Percentiles rank a stretch among this genome's conserved stretches.
Evolutionary conservation across 2,888 invertebrate genomes (phyloP).

Genomic region (Lasioglossum marginatum): DNA sequence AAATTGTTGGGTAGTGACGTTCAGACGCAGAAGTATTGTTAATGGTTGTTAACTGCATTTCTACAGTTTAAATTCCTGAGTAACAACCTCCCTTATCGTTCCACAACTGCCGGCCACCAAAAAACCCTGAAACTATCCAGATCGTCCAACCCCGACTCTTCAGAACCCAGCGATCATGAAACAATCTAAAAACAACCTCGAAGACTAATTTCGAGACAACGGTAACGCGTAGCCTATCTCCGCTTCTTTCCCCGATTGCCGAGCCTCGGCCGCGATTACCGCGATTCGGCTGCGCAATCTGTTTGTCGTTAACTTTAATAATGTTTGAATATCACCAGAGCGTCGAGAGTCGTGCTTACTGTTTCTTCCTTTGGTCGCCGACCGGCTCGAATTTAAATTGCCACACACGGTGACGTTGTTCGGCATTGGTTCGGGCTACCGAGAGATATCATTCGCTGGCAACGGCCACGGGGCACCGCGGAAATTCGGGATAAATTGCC

Average conservation of each 20-base stretch:
- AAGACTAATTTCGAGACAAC: slow-evolving; percentile 3
- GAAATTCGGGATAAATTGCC: slow-evolving; percentile 74
- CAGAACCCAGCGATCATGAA: background rate
- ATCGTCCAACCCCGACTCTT: background rate
- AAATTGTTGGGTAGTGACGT: background rate
- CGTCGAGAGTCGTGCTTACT: background rate
- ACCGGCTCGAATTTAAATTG: slow-evolving; percentile 48
- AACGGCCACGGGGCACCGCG: slow-evolving; percentile 48
- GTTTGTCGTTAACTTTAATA: slow-evolving; percentile 39
- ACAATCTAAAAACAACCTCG: background rate
- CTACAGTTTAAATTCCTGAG: no score
- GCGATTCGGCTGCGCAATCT: slow-evolving; percentile 39
- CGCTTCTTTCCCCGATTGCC: background rate
- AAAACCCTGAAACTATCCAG: background rate
- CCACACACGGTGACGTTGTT: slow-evolving; percentile 11
- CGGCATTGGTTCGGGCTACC: background rate
- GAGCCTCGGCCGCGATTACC: background rate
- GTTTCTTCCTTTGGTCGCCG: slow-evolving; percentile 34
- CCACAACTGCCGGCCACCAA: background rate
- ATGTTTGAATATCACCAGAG: slow-evolving; percentile 29
- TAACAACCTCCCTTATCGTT: background rate
- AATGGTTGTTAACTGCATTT: background rate
- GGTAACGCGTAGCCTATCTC: background rate
- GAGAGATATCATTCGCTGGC: slow-evolving; percentile 45
- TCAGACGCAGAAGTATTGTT: background rate